A percentile compares a stretch with the other conserved stretches of the same genome.
Evolutionary conservation across 2,888 invertebrate species (phyloP).

Genomic region (Agelastica alni): DNA sequence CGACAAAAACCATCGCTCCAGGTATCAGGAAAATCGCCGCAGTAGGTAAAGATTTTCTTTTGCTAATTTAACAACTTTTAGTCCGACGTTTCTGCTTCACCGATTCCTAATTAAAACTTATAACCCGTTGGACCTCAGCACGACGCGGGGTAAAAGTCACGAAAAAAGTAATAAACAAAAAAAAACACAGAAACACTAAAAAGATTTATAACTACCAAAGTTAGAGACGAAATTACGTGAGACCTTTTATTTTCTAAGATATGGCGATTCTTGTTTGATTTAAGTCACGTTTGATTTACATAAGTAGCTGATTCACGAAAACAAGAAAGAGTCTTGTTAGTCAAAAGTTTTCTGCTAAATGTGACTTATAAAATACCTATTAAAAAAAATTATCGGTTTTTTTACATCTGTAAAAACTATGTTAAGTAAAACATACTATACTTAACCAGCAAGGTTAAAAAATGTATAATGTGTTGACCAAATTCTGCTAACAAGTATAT

Average conservation of each 20-base stretch:
- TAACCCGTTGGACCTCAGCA: conserved; percentile 10
- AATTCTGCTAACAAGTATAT: too few species aligned
- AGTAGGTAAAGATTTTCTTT: conserved; percentile 1
- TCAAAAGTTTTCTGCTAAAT: too few species aligned
- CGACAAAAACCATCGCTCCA: conserved; percentile 1
- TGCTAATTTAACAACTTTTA: conserved; percentile 9
- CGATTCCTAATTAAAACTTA: conserved; percentile 21
- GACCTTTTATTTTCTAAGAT: conserved; percentile 18
- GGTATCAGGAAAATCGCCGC: conserved; percentile 9
- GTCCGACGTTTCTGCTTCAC: conserved; percentile 9
- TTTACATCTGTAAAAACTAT: too few species aligned
- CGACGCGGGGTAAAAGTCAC: neutral
- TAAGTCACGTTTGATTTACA: too few species aligned
- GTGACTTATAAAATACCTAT: too few species aligned
- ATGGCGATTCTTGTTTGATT: too few species aligned
- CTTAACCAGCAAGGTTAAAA: too few species aligned
- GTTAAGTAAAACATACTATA: too few species aligned
- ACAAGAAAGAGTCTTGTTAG: too few species aligned
- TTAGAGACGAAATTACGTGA: conserved; percentile 14
- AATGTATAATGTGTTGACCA: too few species aligned
- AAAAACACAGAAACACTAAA: conserved; percentile 15
- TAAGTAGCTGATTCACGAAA: too few species aligned
- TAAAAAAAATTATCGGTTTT: too few species aligned
- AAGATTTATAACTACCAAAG: conserved; percentile 15
- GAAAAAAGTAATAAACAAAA: conserved; percentile 7